phyloP scores from a whole-genome alignment of 2,797 vertebrate species.

The Sphenodon punctatus region DNA sequence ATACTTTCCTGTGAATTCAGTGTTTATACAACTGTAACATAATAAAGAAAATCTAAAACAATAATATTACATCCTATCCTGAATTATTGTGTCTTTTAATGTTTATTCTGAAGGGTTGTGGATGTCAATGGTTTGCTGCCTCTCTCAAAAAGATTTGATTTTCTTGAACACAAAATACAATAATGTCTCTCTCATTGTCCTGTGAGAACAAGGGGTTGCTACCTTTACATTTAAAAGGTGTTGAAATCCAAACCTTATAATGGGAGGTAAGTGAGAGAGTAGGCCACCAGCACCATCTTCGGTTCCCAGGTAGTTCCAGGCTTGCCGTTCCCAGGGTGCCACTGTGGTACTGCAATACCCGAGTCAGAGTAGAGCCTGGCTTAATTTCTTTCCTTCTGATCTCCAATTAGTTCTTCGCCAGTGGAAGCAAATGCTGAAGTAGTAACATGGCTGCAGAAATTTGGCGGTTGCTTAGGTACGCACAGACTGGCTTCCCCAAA shows the following conservation, averaged over 20 bases:
- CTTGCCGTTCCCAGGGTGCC: neutral
- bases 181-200: no score
- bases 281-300: neutral
- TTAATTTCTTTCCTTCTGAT: neutral
- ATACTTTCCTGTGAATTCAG: no score
- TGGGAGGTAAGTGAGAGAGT: neutral
- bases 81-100: no score
- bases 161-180: no score
- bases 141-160: no score
- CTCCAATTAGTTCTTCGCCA: neutral
- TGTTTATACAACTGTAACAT: no score
- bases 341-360: accelerated
- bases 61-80: no score
- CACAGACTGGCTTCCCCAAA: neutral
- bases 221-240: neutral
- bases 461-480: neutral
- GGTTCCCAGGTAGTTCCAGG: neutral
- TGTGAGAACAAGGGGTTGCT: neutral
- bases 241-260: neutral
- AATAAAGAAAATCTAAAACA: no score
- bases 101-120: no score
- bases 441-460: neutral
- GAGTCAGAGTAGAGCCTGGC: neutral
- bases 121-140: no score
- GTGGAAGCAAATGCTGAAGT: neutral